phyloP scores from a whole-genome alignment of 2,888 invertebrate species.

The Emesis castigata region DNA sequence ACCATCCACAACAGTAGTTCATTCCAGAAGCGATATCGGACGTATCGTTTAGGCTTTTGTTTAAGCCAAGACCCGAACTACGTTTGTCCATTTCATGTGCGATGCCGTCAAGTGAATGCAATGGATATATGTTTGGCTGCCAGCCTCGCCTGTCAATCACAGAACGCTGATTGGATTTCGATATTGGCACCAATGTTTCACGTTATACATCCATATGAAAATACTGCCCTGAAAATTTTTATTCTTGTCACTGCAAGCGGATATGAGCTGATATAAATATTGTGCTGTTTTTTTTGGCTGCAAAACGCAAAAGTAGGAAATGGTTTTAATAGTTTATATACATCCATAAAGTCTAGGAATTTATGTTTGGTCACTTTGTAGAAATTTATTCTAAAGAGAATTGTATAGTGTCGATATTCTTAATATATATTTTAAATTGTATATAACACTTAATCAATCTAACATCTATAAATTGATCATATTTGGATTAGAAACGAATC shows the following conservation, averaged over 20 bases:
- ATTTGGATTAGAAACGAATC: no score
- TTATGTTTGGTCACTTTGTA: no score
- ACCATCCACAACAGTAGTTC: not conserved
- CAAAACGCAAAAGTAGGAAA: not conserved
- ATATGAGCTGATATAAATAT: not conserved
- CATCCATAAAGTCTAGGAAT: no score
- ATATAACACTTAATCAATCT: no score
- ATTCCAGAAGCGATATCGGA: constrained; percentile 14
- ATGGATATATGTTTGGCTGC: constrained; percentile 71
- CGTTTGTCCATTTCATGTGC: constrained; percentile 61
- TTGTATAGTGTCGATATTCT: no score
- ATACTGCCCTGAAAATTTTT: constrained; percentile 13
- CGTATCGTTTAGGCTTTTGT: constrained; percentile 63
- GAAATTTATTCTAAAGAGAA: no score
- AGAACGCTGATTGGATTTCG: constrained; percentile 81
- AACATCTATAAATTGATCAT: no score
- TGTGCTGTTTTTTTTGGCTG: not conserved
- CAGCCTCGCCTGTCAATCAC: constrained; percentile 80
- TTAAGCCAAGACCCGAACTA: constrained; percentile 65
- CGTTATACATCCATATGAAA: constrained; percentile 63
- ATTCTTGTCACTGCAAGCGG: constrained; percentile 4
- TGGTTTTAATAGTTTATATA: not conserved
- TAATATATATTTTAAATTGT: no score
- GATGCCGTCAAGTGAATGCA: constrained; percentile 70
- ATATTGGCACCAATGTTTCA: constrained; percentile 77